phyloP scores from a whole-genome alignment of 1,140 invertebrate genomes.

The Zaprionus gabonicus region DNA sequence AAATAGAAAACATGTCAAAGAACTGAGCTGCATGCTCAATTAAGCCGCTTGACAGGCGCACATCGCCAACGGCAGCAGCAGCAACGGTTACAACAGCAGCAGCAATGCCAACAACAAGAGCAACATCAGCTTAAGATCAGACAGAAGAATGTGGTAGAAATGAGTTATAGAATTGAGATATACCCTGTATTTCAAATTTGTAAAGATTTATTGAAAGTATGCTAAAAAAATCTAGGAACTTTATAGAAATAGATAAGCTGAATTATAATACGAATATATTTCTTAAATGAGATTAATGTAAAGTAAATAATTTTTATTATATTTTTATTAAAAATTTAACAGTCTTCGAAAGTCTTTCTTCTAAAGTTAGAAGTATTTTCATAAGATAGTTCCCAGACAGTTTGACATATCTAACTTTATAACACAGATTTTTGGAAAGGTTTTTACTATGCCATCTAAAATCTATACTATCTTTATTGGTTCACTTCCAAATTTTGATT shows the following conservation, averaged over 20 bases:
- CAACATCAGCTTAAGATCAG: conserved; percentile 20
- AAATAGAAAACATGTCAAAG: conserved; percentile 82
- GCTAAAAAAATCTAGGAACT: too few species aligned
- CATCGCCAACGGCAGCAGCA: conserved; percentile 26
- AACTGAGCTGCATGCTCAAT: conserved; percentile 71
- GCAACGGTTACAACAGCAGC: background rate
- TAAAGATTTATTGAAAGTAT: too few species aligned
- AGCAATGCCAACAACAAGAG: background rate
- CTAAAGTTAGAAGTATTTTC: background rate
- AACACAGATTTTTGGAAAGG: too few species aligned
- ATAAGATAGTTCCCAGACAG: background rate
- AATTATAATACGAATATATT: too few species aligned
- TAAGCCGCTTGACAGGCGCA: conserved; percentile 63
- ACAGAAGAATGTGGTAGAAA: background rate
- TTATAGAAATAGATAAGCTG: too few species aligned
- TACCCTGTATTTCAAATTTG: background rate
- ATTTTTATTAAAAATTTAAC: too few species aligned
- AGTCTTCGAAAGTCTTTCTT: too few species aligned
- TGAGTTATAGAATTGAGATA: background rate
- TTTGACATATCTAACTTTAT: background rate
- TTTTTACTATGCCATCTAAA: too few species aligned
- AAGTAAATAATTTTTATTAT: too few species aligned
- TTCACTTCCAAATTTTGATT: too few species aligned
- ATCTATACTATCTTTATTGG: too few species aligned
- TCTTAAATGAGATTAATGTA: too few species aligned